Evolutionary conservation across 2,888 invertebrate species (phyloP).

Genomic region (Gastracanthus pulcherrimus): DNA sequence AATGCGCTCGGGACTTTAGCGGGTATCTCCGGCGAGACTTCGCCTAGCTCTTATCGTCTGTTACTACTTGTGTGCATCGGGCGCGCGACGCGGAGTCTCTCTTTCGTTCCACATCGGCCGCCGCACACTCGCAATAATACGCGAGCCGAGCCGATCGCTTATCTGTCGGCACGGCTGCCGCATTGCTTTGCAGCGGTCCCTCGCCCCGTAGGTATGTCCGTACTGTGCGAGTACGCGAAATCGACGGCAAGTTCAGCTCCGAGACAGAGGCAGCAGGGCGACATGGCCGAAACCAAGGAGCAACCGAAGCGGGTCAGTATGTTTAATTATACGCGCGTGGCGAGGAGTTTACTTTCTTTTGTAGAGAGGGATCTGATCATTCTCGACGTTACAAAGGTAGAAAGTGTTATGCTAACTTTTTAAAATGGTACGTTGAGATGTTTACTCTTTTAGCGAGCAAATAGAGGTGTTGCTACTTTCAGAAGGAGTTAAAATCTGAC

Average conservation of each 20-base stretch:
- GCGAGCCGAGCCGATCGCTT: neutral
- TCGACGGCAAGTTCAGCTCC: neutral
- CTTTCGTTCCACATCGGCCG: too few species aligned
- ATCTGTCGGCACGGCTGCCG: neutral
- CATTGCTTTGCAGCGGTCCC: neutral
- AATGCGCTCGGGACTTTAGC: neutral
- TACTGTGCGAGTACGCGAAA: neutral
- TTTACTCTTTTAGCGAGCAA: too few species aligned
- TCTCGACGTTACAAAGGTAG: too few species aligned
- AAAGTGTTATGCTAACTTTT: too few species aligned
- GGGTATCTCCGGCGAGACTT: neutral
- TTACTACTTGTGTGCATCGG: neutral
- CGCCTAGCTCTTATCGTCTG: neutral
- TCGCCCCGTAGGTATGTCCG: constrained; percentile 3
- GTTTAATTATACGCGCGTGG: too few species aligned
- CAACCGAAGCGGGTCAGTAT: neutral
- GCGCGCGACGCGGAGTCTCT: too few species aligned
- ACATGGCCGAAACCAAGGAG: constrained; percentile 1
- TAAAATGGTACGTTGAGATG: too few species aligned
- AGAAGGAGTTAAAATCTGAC: too few species aligned
- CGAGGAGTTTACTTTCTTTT: too few species aligned
- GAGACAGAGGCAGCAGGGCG: neutral
- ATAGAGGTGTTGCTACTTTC: too few species aligned
- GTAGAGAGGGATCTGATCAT: too few species aligned
- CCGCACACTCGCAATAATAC: too few species aligned